Base-by-base conservation (phyloP, 1,140 invertebrate species). In the Homalodisca vitripennis region DNA sequence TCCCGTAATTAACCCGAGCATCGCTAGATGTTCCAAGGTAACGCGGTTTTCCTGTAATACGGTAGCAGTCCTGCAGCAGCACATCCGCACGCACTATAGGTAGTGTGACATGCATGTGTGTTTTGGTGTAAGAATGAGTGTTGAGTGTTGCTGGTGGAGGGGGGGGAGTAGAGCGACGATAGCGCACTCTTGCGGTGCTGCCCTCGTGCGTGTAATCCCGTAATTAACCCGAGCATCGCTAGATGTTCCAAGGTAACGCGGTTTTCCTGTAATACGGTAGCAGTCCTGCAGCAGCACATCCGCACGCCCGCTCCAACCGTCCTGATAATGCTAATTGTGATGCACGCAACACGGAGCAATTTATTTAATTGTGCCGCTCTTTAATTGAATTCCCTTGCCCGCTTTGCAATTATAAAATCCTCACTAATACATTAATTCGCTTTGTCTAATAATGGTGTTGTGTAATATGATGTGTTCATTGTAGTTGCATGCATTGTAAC, bases 221-320 rank as follows among this genome's bases (percentile, higher is more conserved):
- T n/a, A n/a, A n/a, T n/a, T n/a, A n/a, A n/a, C n/a, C n/a, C n/a
- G n/a, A n/a, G n/a, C n/a, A n/a, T n/a, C n/a, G n/a, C n/a, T n/a
- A n/a, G n/a, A 74, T 41, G 34, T 41, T 41, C 17, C 17, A 41
- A 41, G 74, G 73, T 77, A 82, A 81, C 86, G n/a, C n/a, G n/a
- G n/a, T n/a, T n/a, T n/a, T n/a, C n/a, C n/a, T n/a, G n/a, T n/a
- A 41, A 17, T 17, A 17, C 34, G 34, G 34, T 41, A 41, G 34
- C 34, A 41, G 6, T 41, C 6, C 17, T 41, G 34, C 34, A 6
- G 17, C 6, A 10, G 34, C n/a, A n/a, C n/a, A n/a, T 41, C 6
- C 34, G 34, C 34, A 41, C 6, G 34, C 34, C 6, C 34, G 17
- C 17, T 6, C 34, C 6, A 10, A 6, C 17, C 34, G 34, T 10